A percentile compares a stretch with the other conserved stretches of the same genome.
phyloP scores from a whole-genome alignment of 2,888 invertebrate species.

The Scaptomyza cyrtandrae region DNA sequence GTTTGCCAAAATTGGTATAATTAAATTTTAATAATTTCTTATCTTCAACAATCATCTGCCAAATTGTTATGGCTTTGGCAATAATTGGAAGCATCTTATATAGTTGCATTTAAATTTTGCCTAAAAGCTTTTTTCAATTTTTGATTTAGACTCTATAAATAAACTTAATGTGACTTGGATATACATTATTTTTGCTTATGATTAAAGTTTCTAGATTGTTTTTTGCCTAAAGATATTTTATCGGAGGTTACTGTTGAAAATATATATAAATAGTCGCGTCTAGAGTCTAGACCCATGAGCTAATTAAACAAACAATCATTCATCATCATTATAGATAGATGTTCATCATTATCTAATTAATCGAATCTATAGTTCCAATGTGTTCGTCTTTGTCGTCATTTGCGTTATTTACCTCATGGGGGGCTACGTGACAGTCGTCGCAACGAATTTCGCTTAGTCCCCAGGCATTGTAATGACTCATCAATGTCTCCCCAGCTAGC shows the following conservation, averaged over 20 bases:
- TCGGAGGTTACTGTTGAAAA: constrained; percentile 1
- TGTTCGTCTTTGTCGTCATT: constrained; percentile 2
- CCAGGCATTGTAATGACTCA: constrained; percentile 42
- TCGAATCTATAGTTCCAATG: constrained; percentile 23
- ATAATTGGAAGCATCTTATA: not conserved
- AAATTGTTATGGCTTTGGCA: not conserved
- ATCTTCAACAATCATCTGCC: constrained; percentile 13
- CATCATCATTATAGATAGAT: constrained; percentile 30
- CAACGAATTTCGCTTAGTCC: constrained; percentile 37
- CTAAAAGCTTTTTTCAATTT: not conserved
- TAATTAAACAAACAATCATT: constrained; percentile 25
- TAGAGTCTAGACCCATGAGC: not conserved
- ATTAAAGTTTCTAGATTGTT: not conserved
- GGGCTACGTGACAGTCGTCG: constrained; percentile 50
- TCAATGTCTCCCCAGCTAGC: constrained; percentile 15
- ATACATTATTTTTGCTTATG: not conserved
- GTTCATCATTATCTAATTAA: constrained; percentile 26
- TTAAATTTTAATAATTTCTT: constrained; percentile 28
- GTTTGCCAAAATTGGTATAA: constrained; percentile 26
- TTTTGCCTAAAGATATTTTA: not conserved
- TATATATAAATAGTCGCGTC: not conserved
- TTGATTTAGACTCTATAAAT: not conserved
- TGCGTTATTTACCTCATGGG: constrained; percentile 21
- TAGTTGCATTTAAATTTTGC: not conserved
- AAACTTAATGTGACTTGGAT: not conserved